These are phyloP conservation scores for Anodontia alba DNA, from an alignment of 2,888 invertebrate species.

Conservation along the genomic window DNA sequence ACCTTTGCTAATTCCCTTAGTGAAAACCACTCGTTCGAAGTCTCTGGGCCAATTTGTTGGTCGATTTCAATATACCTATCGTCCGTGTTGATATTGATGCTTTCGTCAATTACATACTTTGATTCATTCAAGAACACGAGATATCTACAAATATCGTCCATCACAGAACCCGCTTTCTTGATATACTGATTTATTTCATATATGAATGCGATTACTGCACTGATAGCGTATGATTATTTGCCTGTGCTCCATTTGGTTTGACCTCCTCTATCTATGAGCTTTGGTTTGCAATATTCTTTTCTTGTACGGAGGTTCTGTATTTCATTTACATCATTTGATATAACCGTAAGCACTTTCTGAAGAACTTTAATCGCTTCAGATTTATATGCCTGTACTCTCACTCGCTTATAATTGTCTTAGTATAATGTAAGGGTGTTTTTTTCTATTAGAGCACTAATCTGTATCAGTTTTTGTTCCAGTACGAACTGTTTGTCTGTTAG, in stretches of 20 bases:
- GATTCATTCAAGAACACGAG: not conserved
- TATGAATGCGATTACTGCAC: slow-evolving; percentile 1
- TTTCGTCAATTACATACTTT: not conserved
- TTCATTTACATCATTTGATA: not conserved
- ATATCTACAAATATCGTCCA: not conserved
- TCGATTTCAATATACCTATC: not conserved
- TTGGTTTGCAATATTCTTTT: slow-evolving; percentile 49
- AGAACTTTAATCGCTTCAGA: not conserved
- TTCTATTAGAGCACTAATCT: not conserved
- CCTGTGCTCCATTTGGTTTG: slow-evolving; percentile 39
- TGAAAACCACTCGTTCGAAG: not conserved
- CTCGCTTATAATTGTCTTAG: not conserved
- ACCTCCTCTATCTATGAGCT: slow-evolving; percentile 47
- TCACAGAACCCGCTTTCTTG: not conserved
- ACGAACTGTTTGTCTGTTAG: not conserved
- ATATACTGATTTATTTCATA: not conserved
- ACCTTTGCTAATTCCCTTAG: not conserved
- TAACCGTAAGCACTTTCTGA: not conserved
- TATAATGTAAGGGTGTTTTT: not conserved
- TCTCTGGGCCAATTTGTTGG: not conserved
- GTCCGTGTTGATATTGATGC: not conserved
- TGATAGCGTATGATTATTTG: slow-evolving; percentile 34
- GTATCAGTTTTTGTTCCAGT: not conserved
- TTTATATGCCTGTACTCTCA: not conserved
- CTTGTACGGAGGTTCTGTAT: not conserved